Percentiles rank a stretch among this genome's conserved stretches.
These are phyloP conservation scores for Apeltes quadracus DNA, from an alignment of 2,113 vertebrate species.

Conservation along the genomic window DNA sequence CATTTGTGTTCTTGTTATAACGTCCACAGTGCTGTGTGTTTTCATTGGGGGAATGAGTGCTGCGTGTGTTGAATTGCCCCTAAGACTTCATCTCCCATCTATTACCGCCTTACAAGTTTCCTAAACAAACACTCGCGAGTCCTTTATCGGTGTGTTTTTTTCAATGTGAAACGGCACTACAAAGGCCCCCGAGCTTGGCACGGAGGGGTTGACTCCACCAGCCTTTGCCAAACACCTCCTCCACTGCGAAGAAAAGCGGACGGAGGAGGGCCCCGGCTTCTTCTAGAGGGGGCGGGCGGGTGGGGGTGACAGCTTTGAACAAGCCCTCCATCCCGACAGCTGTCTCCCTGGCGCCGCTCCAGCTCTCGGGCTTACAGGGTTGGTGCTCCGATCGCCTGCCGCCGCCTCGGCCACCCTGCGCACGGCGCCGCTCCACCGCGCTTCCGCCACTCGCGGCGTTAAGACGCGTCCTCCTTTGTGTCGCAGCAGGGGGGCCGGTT, in stretches of 20 bases:
- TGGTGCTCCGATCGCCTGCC: conserved; percentile 84
- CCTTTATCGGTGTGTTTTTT: conserved; percentile 65
- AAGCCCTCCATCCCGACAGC: conserved; percentile 95
- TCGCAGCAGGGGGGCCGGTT: background rate
- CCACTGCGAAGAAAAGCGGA: conserved; percentile 54
- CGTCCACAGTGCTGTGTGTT: conserved; percentile 22
- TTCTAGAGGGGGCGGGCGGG: conserved; percentile 68
- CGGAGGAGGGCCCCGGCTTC: conserved; percentile 69
- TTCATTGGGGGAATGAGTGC: conserved; percentile 18
- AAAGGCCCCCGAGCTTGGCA: conserved; percentile 74
- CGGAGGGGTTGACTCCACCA: conserved; percentile 48
- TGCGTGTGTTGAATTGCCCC: conserved; percentile 30
- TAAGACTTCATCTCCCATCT: conserved; percentile 37
- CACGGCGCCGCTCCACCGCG: conserved; percentile 79
- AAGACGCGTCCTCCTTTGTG: conserved; percentile 46
- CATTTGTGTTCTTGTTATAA: background rate
- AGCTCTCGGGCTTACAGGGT: conserved; percentile 87
- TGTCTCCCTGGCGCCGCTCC: conserved; percentile 95
- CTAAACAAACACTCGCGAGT: conserved; percentile 74
- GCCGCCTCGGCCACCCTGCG: conserved; percentile 82
- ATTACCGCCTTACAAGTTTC: conserved; percentile 39
- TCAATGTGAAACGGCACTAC: conserved; percentile 63
- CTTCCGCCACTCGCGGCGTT: conserved; percentile 74
- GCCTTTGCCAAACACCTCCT: conserved; percentile 78
- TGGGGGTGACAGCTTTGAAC: conserved; percentile 92